Evolutionary conservation across 1,140 invertebrate species (phyloP), one percentile per base, ranked within the genome.

Genomic region (Bombus impatiens): DNA sequence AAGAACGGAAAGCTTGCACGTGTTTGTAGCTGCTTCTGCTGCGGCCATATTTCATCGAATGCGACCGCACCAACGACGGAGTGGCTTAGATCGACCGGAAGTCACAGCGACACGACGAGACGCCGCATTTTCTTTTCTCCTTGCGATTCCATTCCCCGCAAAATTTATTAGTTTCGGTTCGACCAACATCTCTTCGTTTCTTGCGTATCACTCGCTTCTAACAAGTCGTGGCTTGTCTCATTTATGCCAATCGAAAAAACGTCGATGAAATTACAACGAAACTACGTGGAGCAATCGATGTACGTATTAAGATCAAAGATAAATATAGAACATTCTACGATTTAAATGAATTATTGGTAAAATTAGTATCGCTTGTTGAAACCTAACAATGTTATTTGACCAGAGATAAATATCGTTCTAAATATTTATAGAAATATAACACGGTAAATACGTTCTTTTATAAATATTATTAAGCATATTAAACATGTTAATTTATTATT

Each of bases 101-200:
- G 77, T 84, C 86, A 42, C 53, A 37, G 72, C 65, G 80, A 71
- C 78, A 53, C 15, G 59, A 72, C 57, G 76, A 71, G 72, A 53
- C 15, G 59, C 40, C 65, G 62, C 35, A 32, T 70, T 85, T 82
- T 79, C 76, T 85, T 37, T 77, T 81, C 83, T 70, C 35, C 47
- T 59, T 35, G 35, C 65, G 37, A 53, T 59, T 35, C 15, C 28
- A 42, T 35, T 81, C 76, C 62, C 10, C 71, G n/a, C 28, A 44
- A 86, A 84, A 87, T 87, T 87, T 87, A 87, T 35, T 87, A 72
- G 68, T 78, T 10, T 59, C 53, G 72, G 25, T 10, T 8, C 28
- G n/a, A 28, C 22, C 70, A 75, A 22, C 40, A 37, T 44, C 22
- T 76, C n/a, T 13, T 6, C 9, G 22, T 22, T 47, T 78, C 42